phyloP scores from a whole-genome alignment of 2,797 vertebrate species.

The Myotis planiceps region DNA sequence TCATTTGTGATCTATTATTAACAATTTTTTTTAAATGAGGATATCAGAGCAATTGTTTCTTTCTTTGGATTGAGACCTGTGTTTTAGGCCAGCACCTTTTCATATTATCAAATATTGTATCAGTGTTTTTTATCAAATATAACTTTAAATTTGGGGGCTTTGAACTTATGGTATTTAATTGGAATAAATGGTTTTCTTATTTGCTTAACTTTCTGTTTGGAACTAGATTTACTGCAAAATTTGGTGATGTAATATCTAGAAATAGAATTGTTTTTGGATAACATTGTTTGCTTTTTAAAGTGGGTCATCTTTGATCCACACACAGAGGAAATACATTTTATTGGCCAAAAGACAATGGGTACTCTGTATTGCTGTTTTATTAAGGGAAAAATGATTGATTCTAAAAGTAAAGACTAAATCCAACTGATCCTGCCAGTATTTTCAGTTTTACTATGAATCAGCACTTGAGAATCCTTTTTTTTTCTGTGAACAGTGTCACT shows the following conservation, averaged over 20 bases:
- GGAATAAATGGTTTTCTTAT: background rate
- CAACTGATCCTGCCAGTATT: background rate
- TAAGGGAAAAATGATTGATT: background rate
- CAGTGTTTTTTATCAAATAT: background rate
- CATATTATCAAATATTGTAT: background rate
- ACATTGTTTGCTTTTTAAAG: background rate
- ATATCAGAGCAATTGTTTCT: background rate
- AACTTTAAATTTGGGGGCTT: background rate
- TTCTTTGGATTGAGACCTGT: background rate
- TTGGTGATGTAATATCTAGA: background rate
- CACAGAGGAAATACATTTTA: constrained; percentile 13
- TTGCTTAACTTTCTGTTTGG: background rate
- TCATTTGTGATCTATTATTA: background rate
- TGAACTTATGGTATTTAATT: background rate
- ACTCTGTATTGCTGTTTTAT: constrained; percentile 26
- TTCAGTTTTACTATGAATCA: background rate
- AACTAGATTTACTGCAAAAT: background rate
- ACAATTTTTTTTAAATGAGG: background rate
- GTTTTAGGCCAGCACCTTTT: background rate
- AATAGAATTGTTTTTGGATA: constrained; percentile 13
- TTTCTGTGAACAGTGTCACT: background rate
- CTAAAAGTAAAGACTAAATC: background rate
- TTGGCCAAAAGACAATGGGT: background rate
- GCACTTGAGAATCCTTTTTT: background rate
- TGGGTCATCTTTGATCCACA: background rate